phyloP scores from a whole-genome alignment of 2,888 invertebrate species.

The Peribatodes rhomboidaria region DNA sequence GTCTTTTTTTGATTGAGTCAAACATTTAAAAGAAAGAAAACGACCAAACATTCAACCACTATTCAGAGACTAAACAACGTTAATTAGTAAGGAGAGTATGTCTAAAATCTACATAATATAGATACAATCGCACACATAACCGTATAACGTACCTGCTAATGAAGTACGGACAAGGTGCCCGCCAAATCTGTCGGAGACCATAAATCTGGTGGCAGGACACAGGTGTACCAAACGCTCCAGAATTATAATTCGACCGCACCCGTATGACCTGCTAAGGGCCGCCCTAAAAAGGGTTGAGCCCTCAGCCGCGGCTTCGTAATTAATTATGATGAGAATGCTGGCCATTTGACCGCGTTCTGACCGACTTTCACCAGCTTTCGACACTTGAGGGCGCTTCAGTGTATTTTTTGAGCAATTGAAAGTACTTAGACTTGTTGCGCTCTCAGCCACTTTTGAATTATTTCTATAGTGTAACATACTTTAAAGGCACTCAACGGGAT shows the following conservation, averaged over 20 bases:
- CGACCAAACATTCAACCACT: too few relatives aligned
- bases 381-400: not conserved
- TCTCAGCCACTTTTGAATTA: not conserved
- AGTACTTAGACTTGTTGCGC: conserved; percentile 1
- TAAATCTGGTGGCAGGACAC: conserved; percentile 22
- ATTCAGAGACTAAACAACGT: too few relatives aligned
- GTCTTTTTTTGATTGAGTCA: too few relatives aligned
- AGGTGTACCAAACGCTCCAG: conserved; percentile 20
- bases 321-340: conserved; percentile 39
- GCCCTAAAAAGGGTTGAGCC: conserved; percentile 37
- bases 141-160: too few relatives aligned
- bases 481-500: too few relatives aligned
- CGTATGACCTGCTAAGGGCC: conserved; percentile 32
- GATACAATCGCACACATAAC: not conserved
- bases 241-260: conserved; percentile 40
- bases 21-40: too few relatives aligned
- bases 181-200: conserved; percentile 13
- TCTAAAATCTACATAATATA: not conserved
- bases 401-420: not conserved
- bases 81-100: too few relatives aligned
- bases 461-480: too few relatives aligned
- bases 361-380: conserved; percentile 9
- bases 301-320: conserved; percentile 30
- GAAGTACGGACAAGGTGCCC: not conserved
- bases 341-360: conserved; percentile 17